Evolutionary conservation across 2,113 vertebrate genomes (phyloP).

Genomic region (Ginglymostoma cirratum): DNA sequence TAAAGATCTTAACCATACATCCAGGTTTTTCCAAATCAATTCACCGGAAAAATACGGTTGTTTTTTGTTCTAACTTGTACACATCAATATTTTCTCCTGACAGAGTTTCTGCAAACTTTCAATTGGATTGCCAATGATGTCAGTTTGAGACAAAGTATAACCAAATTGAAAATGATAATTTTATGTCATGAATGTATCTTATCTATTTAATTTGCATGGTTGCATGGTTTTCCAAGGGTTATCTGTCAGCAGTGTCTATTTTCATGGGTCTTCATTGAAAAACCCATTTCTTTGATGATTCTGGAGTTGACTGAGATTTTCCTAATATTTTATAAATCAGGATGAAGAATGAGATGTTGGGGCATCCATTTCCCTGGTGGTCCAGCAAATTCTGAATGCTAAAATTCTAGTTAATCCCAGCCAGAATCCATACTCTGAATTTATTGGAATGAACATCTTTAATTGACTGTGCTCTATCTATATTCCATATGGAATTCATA

Average conservation of each 20-base stretch:
- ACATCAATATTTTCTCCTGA: neutral
- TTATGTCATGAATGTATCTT: neutral
- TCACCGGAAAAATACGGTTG: neutral
- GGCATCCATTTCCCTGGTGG: neutral
- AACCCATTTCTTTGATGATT: neutral
- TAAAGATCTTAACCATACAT: neutral
- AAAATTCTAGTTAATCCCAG: neutral
- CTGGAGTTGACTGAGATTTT: neutral
- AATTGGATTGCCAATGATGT: neutral
- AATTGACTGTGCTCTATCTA: neutral
- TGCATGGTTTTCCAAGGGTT: neutral
- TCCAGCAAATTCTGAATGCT: neutral
- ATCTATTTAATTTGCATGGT: constrained; percentile 9
- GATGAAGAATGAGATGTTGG: neutral
- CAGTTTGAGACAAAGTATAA: neutral
- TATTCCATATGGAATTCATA: neutral
- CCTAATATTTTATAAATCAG: neutral
- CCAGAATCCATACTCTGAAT: neutral
- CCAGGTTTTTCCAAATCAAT: neutral
- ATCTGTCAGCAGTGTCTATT: neutral
- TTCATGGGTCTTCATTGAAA: neutral
- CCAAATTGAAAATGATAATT: neutral
- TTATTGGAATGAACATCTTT: constrained; percentile 7
- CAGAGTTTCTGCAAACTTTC: neutral
- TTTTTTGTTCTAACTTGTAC: neutral